Conservation (phyloP, 1,140 invertebrate species). For the Leptoteleia sp. region DNA sequence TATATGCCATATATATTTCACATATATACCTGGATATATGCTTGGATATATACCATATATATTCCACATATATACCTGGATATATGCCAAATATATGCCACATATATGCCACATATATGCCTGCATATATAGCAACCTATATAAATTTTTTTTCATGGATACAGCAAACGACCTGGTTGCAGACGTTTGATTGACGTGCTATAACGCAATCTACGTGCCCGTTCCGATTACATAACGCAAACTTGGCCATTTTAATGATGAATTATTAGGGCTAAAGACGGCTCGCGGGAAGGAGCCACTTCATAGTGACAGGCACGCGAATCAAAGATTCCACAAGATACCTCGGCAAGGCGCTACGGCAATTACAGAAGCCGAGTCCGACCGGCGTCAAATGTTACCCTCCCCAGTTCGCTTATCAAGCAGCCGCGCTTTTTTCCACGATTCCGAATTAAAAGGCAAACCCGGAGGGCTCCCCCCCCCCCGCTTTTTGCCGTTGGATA, state of each 20-base stretch:
- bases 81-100: no score
- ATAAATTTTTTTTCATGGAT: no score
- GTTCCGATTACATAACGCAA: slow-evolving; percentile 30
- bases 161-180: slow-evolving; percentile 15
- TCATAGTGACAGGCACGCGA: slow-evolving; percentile 54
- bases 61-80: no score
- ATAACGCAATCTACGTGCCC: slow-evolving; percentile 26
- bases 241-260: slow-evolving; percentile 30
- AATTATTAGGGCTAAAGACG: slow-evolving; percentile 33
- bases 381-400: slow-evolving; percentile 31
- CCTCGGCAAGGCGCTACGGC: slow-evolving; percentile 23
- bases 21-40: no score
- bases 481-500: slow-evolving; percentile 40
- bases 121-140: no score
- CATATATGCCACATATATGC: no score
- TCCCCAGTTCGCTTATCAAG: no score
- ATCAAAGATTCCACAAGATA: slow-evolving; percentile 57
- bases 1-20: no score
- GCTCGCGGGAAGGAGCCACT: slow-evolving; percentile 11
- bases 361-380: slow-evolving; percentile 30
- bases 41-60: no score
- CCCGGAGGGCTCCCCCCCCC: no score
- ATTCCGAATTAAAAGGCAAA: slow-evolving; percentile 66
- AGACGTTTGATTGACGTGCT: slow-evolving; percentile 35
- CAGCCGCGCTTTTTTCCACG: no score